Evolutionary conservation across 2,113 vertebrate species (phyloP), one percentile per base, ranked within the genome.

Genomic region (Zootoca vivipara): DNA sequence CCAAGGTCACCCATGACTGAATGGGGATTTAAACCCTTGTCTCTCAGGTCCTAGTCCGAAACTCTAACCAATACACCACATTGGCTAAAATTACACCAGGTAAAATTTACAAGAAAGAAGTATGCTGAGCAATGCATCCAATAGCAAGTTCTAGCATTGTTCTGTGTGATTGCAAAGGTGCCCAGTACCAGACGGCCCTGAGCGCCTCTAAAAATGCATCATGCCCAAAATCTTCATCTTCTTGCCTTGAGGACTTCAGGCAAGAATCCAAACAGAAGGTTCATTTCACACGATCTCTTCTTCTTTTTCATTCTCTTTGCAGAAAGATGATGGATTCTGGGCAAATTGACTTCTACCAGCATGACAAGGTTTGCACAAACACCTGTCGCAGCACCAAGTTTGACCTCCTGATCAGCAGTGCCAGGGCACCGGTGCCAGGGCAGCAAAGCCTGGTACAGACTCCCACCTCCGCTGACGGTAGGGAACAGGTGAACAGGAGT

Each of bases 281-380:
- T 87, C 64, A 42, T 70, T 85, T 89, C 89, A 87, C 52, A 20
- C 90, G 58, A 24, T 94, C 93, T 6, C 91, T 42, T 86, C 2
- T 90, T 52, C 85, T 4, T 91, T 83, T 87, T 69, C 28, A 18
- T 92, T 87, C 72, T 95, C 88, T 92, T 78, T 42, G 86, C 95
- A 99, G 98, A 96, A 99, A 99, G 95, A 99, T 99, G 98, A 99
- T 99, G 98, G 98, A 99, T 93, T 99, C 98, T 0, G 98, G 98
- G 75, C 98, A 99, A 94, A 98, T 99, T 58, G 98, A 99, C 93
- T 99, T 99, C 95, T 99, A 98, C 95, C 98, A 98, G 85, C 98
- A 99, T 0, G 98, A 98, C 94, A 97, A 97, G 8, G 97, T 99
- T 82, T 99, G 98, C 95, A 98, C 98, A 95, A 99, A 99, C 96